These are phyloP conservation scores for Aplysia californica DNA, from an alignment of 1,140 invertebrate species.

Conservation along the genomic window DNA sequence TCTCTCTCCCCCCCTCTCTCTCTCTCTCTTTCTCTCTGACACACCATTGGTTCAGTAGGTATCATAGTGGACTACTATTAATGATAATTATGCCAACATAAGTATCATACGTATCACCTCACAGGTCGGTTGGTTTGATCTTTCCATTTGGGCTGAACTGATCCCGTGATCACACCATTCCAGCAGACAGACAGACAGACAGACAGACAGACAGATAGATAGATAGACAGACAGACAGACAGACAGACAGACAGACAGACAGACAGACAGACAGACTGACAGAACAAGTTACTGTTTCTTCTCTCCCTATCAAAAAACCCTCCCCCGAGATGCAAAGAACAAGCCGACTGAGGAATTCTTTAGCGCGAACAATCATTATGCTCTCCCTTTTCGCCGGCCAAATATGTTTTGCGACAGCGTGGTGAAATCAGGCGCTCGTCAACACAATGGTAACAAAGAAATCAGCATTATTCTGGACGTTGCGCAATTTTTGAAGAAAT, in stretches of 20 bases:
- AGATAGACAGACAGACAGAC: slow-evolving; percentile 29
- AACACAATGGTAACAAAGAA: background rate
- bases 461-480: too few species aligned
- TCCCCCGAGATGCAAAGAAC: background rate
- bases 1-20: too few species aligned
- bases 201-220: slow-evolving; percentile 33
- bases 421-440: background rate
- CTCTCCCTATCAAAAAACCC: background rate
- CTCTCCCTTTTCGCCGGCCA: background rate
- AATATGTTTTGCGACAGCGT: background rate
- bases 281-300: too few species aligned
- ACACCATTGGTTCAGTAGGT: too few species aligned
- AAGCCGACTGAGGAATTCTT: background rate
- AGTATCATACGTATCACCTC: too few species aligned
- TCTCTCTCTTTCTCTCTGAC: too few species aligned
- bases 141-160: too few species aligned
- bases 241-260: slow-evolving; percentile 33
- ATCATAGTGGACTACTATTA: too few species aligned
- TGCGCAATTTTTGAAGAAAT: too few species aligned
- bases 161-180: too few species aligned
- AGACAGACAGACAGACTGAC: slow-evolving; percentile 30
- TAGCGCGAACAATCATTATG: background rate
- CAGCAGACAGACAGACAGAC: slow-evolving; percentile 30
- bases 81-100: too few species aligned
- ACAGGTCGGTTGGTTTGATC: too few species aligned